Percentiles rank a stretch among this genome's conserved stretches.
Evolutionary conservation across 2,888 invertebrate genomes (phyloP).

Genomic region (Drosophila falleni): DNA sequence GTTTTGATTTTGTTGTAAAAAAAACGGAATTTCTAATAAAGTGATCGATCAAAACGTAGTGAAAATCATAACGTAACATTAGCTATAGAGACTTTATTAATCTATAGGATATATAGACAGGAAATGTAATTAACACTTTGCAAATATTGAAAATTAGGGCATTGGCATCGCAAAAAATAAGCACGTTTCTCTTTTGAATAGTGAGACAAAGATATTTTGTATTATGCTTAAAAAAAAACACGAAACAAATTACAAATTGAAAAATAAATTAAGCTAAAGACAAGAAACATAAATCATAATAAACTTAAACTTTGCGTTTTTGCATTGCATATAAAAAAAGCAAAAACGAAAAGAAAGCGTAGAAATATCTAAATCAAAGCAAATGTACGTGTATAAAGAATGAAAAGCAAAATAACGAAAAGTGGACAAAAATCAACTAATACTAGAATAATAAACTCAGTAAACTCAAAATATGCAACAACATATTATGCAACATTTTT

Average conservation of each 20-base stretch:
- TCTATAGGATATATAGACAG: constrained; percentile 30
- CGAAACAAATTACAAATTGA: constrained; percentile 29
- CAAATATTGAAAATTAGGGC: constrained; percentile 51
- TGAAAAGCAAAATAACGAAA: constrained; percentile 33
- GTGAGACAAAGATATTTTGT: constrained; percentile 62
- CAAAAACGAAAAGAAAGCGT: constrained; percentile 67
- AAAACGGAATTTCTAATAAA: constrained; percentile 58
- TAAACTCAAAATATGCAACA: constrained; percentile 16
- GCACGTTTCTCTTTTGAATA: constrained; percentile 56
- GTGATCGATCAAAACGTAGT: constrained; percentile 74
- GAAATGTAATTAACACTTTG: constrained; percentile 37
- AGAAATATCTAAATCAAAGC: constrained; percentile 79
- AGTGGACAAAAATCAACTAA: constrained; percentile 28
- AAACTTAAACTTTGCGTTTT: constrained; percentile 41
- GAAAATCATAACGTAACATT: constrained; percentile 62
- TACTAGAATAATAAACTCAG: constrained; percentile 32
- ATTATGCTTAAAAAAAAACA: constrained; percentile 55
- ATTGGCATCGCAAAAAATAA: constrained; percentile 34
- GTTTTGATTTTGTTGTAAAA: constrained; percentile 34
- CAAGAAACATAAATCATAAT: constrained; percentile 30
- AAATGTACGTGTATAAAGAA: constrained; percentile 67
- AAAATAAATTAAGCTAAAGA: constrained; percentile 23
- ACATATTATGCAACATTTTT: constrained; percentile 6
- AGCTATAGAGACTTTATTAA: constrained; percentile 48
- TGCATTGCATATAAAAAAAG: constrained; percentile 56